Base-by-base conservation (phyloP, 2,797 vertebrate species). In the Cryptoprocta ferox region DNA sequence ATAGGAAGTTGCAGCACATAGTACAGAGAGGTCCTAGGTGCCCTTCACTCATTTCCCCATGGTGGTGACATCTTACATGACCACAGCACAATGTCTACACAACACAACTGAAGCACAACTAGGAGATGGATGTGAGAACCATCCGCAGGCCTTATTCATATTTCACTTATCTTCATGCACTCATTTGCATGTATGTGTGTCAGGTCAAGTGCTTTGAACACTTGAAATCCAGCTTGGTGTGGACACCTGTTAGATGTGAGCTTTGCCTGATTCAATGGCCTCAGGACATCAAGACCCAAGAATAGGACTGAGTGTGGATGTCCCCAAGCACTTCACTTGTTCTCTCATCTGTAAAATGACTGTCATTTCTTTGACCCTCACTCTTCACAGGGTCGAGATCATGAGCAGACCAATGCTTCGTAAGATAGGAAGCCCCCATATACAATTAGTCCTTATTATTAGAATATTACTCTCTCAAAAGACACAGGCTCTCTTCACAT, bases 391-490 rank as follows among this genome's bases (percentile, higher is more conserved):
- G 83, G 15, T 28, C 89, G 73, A 82, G 80, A 90, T 87, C 42
- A 19, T 19, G 80, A 85, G 32, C 0, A 0, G 16, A 94, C 42
- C 13, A 94, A 12, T 14, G 28, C 61, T 93, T 93, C 50, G 30
- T 84, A 78, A 87, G 91, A 81, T 24, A 32, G 3, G 42, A 84
- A 75, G 39, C 75, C 76, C 50, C 89, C 89, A 5, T 81, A 15
- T 80, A 35, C 35, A 86, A 73, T 90, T 91, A 81, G n/a, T 88
- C 53, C 66, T 94, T 93, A 42, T 68, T 95, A 85, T 73, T 73
- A 90, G 53, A 88, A 59, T 78, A 90, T 37, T 26, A 13, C 89
- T 89, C 68, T 95, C 53, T 96, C 81, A 70, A 97, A 87, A 78
- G 73, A 86, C 53, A 53, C 9, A 39, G 5, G 45, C 35, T 65